Evolutionary conservation across 2,888 invertebrate species (phyloP), one percentile per base, ranked within the genome.

Genomic region (Eristalinus aeneus): DNA sequence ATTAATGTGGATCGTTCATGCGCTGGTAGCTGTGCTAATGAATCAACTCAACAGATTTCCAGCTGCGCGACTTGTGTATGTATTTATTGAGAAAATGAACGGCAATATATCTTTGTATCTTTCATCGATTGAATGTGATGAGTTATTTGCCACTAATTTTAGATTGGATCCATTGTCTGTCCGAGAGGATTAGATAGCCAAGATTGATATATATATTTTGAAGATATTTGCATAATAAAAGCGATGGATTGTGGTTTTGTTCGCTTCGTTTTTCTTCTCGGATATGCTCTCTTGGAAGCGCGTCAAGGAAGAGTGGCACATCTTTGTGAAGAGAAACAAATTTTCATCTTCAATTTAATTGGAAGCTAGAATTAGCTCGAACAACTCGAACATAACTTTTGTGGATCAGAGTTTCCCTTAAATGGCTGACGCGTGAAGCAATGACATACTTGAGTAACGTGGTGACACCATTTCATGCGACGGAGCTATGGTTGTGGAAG

Each of bases 11-110:
- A 77, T 74, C 65, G 77, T 74, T 74, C 77, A 74, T 86, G 86
- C 74, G 69, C 74, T 77, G 81, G 71, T 77, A 82, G 77, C 77
- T 63, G 71, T 74, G 77, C 58, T 86, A 74, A 86, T 82, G 76
- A 86, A 86, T 86, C 86, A 86, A 82, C 73, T 77, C 69, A 78
- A 77, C 86, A 82, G 77, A 78, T 82, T 74, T 78, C 77, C 82
- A 39, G 82, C 82, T 86, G 86, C 3, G 86, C 69, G 73, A 56
- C 69, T n/a, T n/a, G 71, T 82, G 82, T 77, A 73, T 6, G 46
- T 46, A 56, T 56, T 74, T 86, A 78, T 73, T 76, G 46, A 76
- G 77, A 82, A 53, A 77, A 65, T 65, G 76, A 82, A 69, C 71
- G 82, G 69, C 86, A 63, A 86, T 82, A 60, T 77, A 65, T 86